These are phyloP conservation scores for Metopia argyrocephala DNA, from an alignment of 2,888 invertebrate genomes.

Conservation along the genomic window DNA sequence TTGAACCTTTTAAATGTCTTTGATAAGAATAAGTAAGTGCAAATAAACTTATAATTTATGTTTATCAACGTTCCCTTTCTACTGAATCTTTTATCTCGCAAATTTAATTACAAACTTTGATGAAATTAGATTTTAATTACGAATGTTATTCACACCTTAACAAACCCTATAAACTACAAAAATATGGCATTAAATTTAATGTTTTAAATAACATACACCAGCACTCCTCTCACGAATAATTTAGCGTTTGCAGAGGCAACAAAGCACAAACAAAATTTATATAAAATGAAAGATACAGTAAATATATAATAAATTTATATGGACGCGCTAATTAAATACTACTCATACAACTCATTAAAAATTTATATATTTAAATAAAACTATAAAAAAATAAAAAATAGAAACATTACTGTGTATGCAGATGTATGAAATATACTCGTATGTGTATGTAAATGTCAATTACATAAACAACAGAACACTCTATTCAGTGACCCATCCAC, in stretches of 20 bases:
- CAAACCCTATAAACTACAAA: not conserved
- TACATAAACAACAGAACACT: not conserved
- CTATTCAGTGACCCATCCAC: not conserved
- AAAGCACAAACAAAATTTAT: no score
- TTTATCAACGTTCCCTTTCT: not conserved
- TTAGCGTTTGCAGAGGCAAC: no score
- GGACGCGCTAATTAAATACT: slow-evolving; percentile 48
- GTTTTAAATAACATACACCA: not conserved
- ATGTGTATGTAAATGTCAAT: not conserved
- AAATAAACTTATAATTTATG: not conserved
- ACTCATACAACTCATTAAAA: slow-evolving; percentile 59
- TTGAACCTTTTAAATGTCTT: not conserved
- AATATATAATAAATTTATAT: not conserved
- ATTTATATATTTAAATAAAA: slow-evolving; percentile 51
- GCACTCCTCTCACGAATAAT: no score
- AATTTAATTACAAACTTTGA: slow-evolving; percentile 32
- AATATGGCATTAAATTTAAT: slow-evolving; percentile 8
- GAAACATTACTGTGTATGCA: not conserved
- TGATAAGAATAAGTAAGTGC: not conserved
- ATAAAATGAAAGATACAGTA: no score
- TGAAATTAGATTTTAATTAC: slow-evolving; percentile 51
- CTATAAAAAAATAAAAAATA: slow-evolving; percentile 45
- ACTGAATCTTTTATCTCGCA: not conserved
- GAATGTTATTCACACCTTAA: slow-evolving; percentile 27
- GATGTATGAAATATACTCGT: no score